phyloP scores from a whole-genome alignment of 2,797 vertebrate genomes.

The Tokudaia muenninki region DNA sequence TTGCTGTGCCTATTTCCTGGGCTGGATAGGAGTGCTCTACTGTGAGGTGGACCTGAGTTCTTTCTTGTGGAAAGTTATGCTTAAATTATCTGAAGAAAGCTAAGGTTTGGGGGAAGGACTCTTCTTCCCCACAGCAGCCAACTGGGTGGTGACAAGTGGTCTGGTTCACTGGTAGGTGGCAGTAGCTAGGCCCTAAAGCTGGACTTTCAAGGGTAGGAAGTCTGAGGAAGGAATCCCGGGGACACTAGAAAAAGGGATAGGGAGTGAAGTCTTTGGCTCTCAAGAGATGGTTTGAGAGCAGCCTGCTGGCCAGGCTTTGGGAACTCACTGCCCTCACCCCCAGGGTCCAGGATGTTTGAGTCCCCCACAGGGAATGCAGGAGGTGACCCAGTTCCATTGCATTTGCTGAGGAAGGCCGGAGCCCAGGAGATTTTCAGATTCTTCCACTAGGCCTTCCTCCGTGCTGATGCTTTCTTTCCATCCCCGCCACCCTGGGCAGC shows the following conservation, averaged over 20 bases:
- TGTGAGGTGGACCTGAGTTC: neutral
- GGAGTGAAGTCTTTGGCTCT: neutral
- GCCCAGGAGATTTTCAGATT: constrained; percentile 59
- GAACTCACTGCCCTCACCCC: neutral
- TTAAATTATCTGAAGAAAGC: neutral
- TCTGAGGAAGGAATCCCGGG: neutral
- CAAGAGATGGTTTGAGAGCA: neutral
- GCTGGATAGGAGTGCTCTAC: neutral
- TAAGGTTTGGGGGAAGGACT: neutral
- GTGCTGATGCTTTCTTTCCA: constrained; percentile 75
- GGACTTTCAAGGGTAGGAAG: neutral
- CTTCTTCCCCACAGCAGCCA: neutral
- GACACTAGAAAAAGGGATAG: neutral
- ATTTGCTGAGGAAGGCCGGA: constrained; percentile 64
- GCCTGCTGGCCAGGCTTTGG: neutral
- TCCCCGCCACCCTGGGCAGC: neutral
- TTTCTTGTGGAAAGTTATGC: neutral
- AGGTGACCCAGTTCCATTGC: constrained; percentile 69
- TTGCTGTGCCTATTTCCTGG: neutral
- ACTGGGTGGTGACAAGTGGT: neutral
- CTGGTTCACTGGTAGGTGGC: neutral
- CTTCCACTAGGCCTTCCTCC: constrained; percentile 50
- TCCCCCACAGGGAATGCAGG: constrained; percentile 3
- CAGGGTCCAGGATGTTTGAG: neutral
- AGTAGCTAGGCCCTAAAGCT: neutral